phyloP scores from a whole-genome alignment of 2,113 vertebrate species.

The Leptodactylus fuscus region DNA sequence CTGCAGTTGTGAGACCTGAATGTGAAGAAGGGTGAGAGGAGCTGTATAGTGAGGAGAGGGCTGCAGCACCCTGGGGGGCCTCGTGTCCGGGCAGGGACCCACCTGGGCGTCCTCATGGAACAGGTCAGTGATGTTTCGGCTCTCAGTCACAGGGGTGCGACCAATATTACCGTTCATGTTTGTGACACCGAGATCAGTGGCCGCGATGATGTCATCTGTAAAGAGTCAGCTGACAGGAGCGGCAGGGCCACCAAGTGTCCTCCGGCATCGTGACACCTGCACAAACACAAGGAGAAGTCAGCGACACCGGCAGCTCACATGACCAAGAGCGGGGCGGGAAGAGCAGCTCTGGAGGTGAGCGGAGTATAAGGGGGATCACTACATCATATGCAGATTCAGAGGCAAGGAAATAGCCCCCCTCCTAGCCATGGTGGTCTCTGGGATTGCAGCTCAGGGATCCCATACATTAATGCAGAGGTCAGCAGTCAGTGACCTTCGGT shows the following conservation, averaged over 20 bases:
- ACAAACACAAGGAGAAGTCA: not conserved
- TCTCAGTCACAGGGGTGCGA: conserved; percentile 22
- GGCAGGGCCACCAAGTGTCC: too few species aligned
- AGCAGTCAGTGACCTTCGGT: too few species aligned
- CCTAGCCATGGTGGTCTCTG: not conserved
- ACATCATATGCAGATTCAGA: not conserved
- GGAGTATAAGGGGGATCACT: not conserved
- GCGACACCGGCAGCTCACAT: not conserved
- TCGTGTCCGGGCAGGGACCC: conserved; percentile 22
- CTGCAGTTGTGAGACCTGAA: conserved; percentile 78
- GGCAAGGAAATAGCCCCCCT: not conserved
- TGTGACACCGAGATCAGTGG: too few species aligned
- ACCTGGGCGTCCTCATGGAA: conserved; percentile 96
- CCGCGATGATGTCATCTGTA: not conserved
- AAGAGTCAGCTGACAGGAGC: not conserved
- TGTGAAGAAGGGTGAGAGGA: not conserved
- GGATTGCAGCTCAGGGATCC: not conserved
- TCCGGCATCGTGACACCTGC: not conserved
- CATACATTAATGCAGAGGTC: too few species aligned
- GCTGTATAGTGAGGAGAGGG: not conserved
- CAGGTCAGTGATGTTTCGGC: conserved; percentile 80
- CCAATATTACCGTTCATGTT: not conserved
- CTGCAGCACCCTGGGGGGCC: not conserved
- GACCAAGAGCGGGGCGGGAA: not conserved
- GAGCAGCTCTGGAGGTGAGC: not conserved